phyloP scores from a whole-genome alignment of 2,797 vertebrate genomes.

The Ataeniobius toweri region DNA sequence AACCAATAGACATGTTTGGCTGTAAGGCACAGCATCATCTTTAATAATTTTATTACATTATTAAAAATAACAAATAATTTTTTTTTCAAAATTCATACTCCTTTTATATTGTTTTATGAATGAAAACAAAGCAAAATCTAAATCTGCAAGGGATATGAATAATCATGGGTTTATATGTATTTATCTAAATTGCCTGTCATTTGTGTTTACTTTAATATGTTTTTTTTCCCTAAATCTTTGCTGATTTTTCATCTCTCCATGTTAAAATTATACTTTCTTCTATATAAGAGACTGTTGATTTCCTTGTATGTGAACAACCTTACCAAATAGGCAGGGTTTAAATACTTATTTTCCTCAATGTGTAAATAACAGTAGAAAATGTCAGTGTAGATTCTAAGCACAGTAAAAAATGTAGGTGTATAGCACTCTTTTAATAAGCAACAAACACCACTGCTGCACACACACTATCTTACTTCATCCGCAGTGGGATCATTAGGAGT shows the following conservation, averaged over 20 bases:
- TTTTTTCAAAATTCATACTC: background rate
- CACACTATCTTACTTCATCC: conserved; percentile 13
- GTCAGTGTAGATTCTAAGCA: background rate
- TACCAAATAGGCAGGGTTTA: background rate
- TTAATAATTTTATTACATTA: background rate
- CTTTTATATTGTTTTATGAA: background rate
- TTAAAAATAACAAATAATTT: background rate
- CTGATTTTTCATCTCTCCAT: no score
- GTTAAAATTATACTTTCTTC: background rate
- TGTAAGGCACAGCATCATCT: background rate
- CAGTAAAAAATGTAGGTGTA: background rate
- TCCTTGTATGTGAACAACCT: background rate
- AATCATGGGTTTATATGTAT: background rate
- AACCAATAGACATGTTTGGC: background rate
- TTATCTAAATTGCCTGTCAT: background rate
- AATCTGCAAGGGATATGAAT: background rate
- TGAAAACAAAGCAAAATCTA: background rate
- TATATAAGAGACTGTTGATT: background rate
- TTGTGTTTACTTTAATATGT: background rate
- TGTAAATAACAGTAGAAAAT: background rate
- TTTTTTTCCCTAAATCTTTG: background rate
- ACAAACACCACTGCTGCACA: background rate
- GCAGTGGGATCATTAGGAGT: conserved; percentile 37
- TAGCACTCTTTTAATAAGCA: background rate
- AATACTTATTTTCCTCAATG: background rate